These are phyloP conservation scores for Sturmia bella DNA, from an alignment of 2,888 invertebrate genomes.

Conservation along the genomic window DNA sequence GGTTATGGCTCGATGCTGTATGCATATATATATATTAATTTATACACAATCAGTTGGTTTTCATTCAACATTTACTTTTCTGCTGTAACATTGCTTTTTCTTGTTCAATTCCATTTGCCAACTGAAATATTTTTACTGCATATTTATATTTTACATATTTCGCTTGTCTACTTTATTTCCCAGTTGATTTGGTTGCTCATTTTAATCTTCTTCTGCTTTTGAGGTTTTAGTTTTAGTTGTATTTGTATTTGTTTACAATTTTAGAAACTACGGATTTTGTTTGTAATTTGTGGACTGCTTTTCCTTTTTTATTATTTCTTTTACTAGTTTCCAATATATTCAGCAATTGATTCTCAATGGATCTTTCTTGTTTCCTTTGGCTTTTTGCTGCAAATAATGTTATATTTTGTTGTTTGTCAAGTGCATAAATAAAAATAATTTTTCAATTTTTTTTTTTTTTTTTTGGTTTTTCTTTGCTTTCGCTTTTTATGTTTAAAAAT, in stretches of 20 bases:
- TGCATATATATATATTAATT: too few relatives aligned
- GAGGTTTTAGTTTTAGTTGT: conserved; percentile 23
- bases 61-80: conserved; percentile 25
- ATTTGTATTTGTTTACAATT: conserved; percentile 32
- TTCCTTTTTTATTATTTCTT: conserved; percentile 19
- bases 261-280: conserved; percentile 41
- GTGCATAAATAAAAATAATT: conserved; percentile 21
- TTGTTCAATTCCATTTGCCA: conserved; percentile 18
- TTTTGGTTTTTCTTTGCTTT: too few relatives aligned
- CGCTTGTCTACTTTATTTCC: conserved; percentile 50
- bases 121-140: not conserved
- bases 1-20: too few relatives aligned
- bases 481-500: conserved; percentile 50
- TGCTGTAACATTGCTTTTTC: conserved; percentile 12
- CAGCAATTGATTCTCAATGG: conserved; percentile 72
- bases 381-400: conserved; percentile 17
- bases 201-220: conserved; percentile 45
- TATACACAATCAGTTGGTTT: too few relatives aligned
- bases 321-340: conserved; percentile 72
- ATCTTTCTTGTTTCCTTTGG: conserved; percentile 31
- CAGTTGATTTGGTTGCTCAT: conserved; percentile 57
- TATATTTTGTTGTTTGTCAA: conserved; percentile 51
- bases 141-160: conserved; percentile 12
- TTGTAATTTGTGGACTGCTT: conserved; percentile 38
- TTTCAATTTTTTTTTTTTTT: conserved; percentile 12